Conservation (phyloP, 2,888 invertebrate genomes). For the Caenorhabditis virilis region DNA sequence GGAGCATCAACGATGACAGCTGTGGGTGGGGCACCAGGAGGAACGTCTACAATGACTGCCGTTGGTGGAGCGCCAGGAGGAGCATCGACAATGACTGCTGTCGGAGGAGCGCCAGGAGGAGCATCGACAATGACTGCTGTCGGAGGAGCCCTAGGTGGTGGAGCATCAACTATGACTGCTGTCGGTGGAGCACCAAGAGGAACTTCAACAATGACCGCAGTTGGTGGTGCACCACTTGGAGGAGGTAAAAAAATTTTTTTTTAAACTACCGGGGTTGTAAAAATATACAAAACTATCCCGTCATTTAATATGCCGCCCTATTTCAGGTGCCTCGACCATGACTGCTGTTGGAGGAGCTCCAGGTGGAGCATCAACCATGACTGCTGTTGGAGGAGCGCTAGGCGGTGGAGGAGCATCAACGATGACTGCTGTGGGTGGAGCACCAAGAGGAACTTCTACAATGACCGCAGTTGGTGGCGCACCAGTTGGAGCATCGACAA, state of each 20-base stretch:
- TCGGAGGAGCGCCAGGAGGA: constrained; percentile 36
- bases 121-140: constrained; percentile 51
- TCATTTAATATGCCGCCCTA: too few relatives aligned
- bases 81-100: constrained; percentile 40
- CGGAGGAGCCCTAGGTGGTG: constrained; percentile 21
- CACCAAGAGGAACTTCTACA: too few relatives aligned
- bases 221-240: constrained; percentile 6
- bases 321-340: constrained; percentile 5
- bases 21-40: constrained; percentile 18
- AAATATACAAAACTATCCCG: too few relatives aligned
- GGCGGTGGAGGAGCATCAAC: too few relatives aligned
- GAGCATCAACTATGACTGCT: constrained; percentile 6
- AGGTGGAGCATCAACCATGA: constrained; percentile 38
- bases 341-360: constrained; percentile 12
- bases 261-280: too few relatives aligned
- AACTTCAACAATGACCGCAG: constrained; percentile 7
- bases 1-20: constrained; percentile 31
- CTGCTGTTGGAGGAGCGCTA: constrained; percentile 36
- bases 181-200: constrained; percentile 11
- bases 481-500: too few relatives aligned
- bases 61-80: constrained; percentile 21
- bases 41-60: constrained; percentile 27
- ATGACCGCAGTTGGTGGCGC: too few relatives aligned
- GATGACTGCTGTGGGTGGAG: too few relatives aligned
- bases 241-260: not conserved